Percentiles rank a stretch among this genome's conserved stretches.
Evolutionary conservation across 2,797 vertebrate genomes (phyloP).

Genomic region (Fistularia tabacaria): DNA sequence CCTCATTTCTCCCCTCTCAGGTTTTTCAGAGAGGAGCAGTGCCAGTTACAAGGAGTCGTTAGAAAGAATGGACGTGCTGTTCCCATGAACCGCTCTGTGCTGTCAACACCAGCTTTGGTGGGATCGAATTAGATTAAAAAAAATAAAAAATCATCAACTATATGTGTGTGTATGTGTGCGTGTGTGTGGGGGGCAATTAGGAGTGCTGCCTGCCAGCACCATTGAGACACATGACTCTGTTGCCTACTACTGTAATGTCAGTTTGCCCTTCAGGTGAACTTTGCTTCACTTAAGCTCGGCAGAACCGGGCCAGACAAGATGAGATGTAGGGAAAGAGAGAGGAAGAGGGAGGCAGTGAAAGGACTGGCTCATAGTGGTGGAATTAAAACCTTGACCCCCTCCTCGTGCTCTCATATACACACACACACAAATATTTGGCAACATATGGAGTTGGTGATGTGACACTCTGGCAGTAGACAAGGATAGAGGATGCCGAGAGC

Average conservation of each 20-base stretch:
- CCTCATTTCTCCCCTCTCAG: constrained; percentile 59
- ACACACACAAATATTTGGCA: constrained; percentile 59
- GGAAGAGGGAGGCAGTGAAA: constrained; percentile 41
- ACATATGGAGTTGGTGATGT: constrained; percentile 50
- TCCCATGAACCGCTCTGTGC: constrained; percentile 89
- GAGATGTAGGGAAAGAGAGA: constrained; percentile 44
- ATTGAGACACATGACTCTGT: constrained; percentile 84
- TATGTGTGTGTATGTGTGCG: constrained; percentile 26
- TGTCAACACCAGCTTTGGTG: constrained; percentile 96
- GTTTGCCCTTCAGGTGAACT: constrained; percentile 95
- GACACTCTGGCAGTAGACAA: constrained; percentile 52
- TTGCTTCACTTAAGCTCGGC: constrained; percentile 81
- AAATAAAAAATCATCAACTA: constrained; percentile 38
- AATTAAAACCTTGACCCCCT: constrained; percentile 45
- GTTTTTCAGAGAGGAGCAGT: constrained; percentile 58
- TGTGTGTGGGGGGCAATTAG: constrained; percentile 51
- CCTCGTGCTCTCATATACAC: constrained; percentile 14
- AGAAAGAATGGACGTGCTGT: constrained; percentile 91
- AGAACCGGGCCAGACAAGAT: constrained; percentile 23
- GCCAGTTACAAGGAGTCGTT: constrained; percentile 77
- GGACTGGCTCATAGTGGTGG: constrained; percentile 49
- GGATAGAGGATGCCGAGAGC: constrained; percentile 15
- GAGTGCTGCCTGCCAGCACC: constrained; percentile 67
- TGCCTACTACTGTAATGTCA: constrained; percentile 80
- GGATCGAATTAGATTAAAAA: constrained; percentile 94